phyloP scores from a whole-genome alignment of 2,797 vertebrate species.

The Xyrichtys novacula region DNA sequence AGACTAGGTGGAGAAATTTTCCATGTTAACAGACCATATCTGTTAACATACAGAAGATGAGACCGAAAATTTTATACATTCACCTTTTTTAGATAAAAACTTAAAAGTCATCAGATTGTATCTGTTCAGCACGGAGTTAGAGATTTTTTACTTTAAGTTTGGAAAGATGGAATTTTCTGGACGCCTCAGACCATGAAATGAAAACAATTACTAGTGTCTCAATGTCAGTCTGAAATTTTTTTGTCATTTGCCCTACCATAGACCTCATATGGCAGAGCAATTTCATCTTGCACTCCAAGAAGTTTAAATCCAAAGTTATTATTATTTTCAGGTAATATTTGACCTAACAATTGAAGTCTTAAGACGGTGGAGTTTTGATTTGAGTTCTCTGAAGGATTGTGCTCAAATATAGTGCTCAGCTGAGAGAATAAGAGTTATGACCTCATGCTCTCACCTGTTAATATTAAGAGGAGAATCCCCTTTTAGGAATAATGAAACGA shows the following conservation, averaged over 20 bases:
- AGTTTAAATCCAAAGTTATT: slow-evolving; percentile 22
- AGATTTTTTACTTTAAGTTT: background rate
- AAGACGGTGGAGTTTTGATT: slow-evolving; percentile 32
- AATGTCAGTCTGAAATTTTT: slow-evolving; percentile 24
- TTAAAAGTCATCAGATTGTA: background rate
- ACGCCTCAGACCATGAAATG: slow-evolving; percentile 26
- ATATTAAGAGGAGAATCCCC: background rate
- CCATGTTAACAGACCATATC: no score
- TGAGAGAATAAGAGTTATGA: slow-evolving; percentile 12
- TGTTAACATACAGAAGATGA: no score
- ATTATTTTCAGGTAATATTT: slow-evolving; percentile 22
- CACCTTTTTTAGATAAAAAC: background rate
- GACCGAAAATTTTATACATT: no score
- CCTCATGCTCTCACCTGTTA: slow-evolving; percentile 18
- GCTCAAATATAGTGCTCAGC: slow-evolving; percentile 17
- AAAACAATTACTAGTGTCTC: slow-evolving; percentile 38
- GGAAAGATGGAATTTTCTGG: slow-evolving; percentile 9
- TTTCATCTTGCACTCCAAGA: slow-evolving; percentile 27
- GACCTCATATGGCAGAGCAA: slow-evolving; percentile 1
- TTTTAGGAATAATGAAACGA: slow-evolving; percentile 33
- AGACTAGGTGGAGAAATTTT: no score
- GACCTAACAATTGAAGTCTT: slow-evolving; percentile 34
- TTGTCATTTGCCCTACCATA: slow-evolving; percentile 2
- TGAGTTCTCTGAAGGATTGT: slow-evolving; percentile 18
- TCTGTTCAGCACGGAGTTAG: slow-evolving; percentile 9